Percentiles rank a stretch among this genome's conserved stretches.
Conservation (phyloP, 1,140 invertebrate species). For the Sycobia sp. region DNA sequence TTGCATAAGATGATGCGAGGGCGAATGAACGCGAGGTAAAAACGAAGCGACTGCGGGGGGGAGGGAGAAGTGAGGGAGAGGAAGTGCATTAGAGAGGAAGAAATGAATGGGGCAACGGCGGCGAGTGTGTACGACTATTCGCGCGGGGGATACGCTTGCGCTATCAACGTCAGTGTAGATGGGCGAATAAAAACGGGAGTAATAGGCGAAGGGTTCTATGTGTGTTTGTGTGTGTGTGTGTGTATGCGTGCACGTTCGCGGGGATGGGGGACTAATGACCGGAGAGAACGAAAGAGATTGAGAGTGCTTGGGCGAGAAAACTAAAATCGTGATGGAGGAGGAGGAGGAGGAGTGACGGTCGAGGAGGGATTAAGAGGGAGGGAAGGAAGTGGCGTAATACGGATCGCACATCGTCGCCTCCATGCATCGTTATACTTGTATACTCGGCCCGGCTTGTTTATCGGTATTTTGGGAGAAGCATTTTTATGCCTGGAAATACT, state of each 20-base stretch:
- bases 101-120: constrained; percentile 23
- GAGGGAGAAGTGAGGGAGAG: neutral
- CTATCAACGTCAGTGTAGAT: no score
- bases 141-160: no score
- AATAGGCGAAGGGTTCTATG: constrained; percentile 3
- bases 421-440: no score
- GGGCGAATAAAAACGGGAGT: constrained; percentile 11
- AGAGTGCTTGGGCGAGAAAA: constrained; percentile 24
- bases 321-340: neutral
- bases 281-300: constrained; percentile 25
- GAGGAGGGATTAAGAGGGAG: no score
- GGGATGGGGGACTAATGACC: constrained; percentile 28
- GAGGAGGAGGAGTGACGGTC: no score
- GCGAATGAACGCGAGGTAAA: no score
- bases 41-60: no score
- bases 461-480: no score
- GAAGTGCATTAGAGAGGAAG: constrained; percentile 31
- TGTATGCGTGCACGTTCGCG: no score
- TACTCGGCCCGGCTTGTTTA: no score
- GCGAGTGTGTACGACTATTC: neutral
- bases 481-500: no score
- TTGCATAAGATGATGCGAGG: constrained; percentile 16
- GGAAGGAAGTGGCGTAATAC: neutral
- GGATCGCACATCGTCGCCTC: constrained; percentile 13
- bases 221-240: neutral